Evolutionary conservation across 2,797 vertebrate genomes (phyloP).

Genomic region (Mormyrops attenuatus): DNA sequence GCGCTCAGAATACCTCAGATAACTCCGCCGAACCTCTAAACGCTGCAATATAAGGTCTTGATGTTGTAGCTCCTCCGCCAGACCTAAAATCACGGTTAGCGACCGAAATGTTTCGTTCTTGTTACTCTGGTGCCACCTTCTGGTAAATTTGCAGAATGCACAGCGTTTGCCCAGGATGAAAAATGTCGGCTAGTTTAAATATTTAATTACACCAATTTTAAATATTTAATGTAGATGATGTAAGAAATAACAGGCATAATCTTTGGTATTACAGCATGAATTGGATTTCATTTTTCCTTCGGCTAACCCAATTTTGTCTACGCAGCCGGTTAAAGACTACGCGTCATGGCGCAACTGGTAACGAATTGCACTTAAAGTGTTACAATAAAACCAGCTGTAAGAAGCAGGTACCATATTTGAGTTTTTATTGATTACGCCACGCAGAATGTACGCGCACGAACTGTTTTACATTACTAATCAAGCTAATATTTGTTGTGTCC

Average conservation of each 20-base stretch:
- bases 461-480: background rate
- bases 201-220: conserved; percentile 63
- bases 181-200: conserved; percentile 48
- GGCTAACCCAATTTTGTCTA: conserved; percentile 38
- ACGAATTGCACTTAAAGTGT: background rate
- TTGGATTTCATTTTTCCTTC: conserved; percentile 27
- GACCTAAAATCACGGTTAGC: background rate
- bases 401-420: background rate
- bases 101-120: conserved; percentile 27
- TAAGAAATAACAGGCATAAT: conserved; percentile 47
- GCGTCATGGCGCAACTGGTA: conserved; percentile 25
- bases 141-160: conserved; percentile 30
- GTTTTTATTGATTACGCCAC: background rate
- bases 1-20: background rate
- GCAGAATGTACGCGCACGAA: background rate
- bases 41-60: background rate
- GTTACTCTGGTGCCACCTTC: conserved; percentile 63
- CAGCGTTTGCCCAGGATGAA: conserved; percentile 19
- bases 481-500: background rate
- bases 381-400: background rate
- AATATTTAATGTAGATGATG: conserved; percentile 68
- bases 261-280: conserved; percentile 30
- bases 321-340: conserved; percentile 10
- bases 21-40: background rate
- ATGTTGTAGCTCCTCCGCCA: too few species aligned